Evolutionary conservation across 2,113 vertebrate genomes (phyloP).

Genomic region (Eleginops maclovinus): DNA sequence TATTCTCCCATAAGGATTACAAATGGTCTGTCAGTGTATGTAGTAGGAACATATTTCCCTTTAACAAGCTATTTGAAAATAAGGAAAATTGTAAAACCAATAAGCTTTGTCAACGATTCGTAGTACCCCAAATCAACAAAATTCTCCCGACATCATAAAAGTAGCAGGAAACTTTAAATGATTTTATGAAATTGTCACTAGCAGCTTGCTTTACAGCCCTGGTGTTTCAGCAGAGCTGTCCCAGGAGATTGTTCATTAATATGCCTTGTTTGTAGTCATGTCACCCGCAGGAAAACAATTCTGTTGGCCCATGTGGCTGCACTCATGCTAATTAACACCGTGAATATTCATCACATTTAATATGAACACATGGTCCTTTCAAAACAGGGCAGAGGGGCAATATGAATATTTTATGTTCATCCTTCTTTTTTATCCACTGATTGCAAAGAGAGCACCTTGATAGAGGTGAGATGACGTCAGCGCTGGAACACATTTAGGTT

Average conservation of each 20-base stretch:
- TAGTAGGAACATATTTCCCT: neutral
- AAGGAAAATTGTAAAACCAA: neutral
- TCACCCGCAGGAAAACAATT: constrained; percentile 70
- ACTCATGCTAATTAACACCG: constrained; percentile 74
- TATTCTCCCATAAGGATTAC: constrained; percentile 55
- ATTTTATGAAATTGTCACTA: constrained; percentile 12
- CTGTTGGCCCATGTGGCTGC: constrained; percentile 70
- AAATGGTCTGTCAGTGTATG: constrained; percentile 32
- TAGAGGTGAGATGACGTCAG: constrained; percentile 65
- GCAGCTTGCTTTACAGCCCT: constrained; percentile 19
- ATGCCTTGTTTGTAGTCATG: constrained; percentile 67
- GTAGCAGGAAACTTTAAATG: neutral
- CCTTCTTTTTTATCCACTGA: constrained; percentile 35
- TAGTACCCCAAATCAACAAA: neutral
- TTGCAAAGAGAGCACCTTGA: constrained; percentile 66
- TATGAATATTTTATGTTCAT: constrained; percentile 67
- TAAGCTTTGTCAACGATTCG: neutral
- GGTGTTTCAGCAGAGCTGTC: constrained; percentile 39
- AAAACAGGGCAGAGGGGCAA: constrained; percentile 48
- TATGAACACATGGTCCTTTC: constrained; percentile 73
- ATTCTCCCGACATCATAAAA: neutral
- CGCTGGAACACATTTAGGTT: constrained; percentile 27
- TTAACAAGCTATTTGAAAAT: constrained; percentile 17
- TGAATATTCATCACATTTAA: constrained; percentile 78
- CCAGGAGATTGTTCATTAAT: constrained; percentile 62